Conservation (phyloP, 2,113 vertebrate species). For the Lepus americanus region DNA sequence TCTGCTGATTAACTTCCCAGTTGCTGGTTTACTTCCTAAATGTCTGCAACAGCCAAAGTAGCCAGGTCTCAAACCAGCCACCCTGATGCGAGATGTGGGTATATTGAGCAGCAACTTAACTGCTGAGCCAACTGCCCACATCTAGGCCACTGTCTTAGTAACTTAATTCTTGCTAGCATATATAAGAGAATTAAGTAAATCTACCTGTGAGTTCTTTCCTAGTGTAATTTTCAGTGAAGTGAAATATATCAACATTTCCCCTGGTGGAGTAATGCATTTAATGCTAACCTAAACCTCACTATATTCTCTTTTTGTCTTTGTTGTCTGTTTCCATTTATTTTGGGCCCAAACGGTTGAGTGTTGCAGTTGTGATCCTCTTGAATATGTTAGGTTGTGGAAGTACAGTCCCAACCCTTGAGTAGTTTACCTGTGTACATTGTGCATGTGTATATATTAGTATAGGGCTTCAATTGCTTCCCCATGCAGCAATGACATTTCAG, state of each 20-base stretch:
- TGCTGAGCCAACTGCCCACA: too few relatives aligned
- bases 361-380: background rate
- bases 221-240: background rate
- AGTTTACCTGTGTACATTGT: background rate
- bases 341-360: background rate
- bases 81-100: too few relatives aligned
- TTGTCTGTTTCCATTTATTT: background rate
- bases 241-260: background rate
- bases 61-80: too few relatives aligned
- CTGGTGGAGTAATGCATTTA: background rate
- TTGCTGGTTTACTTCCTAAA: too few relatives aligned
- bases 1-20: too few relatives aligned
- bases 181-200: background rate
- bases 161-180: slow-evolving; percentile 1
- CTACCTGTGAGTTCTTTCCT: background rate
- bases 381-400: background rate
- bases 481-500: background rate
- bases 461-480: background rate
- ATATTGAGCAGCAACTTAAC: too few relatives aligned
- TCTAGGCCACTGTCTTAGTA: background rate
- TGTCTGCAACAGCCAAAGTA: too few relatives aligned
- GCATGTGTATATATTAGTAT: background rate
- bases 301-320: slow-evolving; percentile 9
- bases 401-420: background rate
- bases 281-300: background rate